Evolutionary conservation across 2,113 vertebrate genomes (phyloP).

Genomic region (Rhagologus leucostigma): DNA sequence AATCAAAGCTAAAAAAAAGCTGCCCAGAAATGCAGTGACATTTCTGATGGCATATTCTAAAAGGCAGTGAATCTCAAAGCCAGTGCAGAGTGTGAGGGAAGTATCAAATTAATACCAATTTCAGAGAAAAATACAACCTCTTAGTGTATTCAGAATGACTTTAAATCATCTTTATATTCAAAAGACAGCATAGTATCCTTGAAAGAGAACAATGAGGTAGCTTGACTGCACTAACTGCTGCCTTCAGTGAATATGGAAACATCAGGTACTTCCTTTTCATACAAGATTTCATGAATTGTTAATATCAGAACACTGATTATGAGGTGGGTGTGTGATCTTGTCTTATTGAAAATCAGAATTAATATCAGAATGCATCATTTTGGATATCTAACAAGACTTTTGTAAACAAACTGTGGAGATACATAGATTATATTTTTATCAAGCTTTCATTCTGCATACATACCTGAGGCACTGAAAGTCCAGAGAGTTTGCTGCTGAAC

Average conservation of each 20-base stretch:
- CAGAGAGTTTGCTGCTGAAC: neutral
- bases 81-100: neutral
- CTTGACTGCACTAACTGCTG: neutral
- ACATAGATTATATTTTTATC: neutral
- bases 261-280: neutral
- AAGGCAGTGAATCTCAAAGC: neutral
- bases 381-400: neutral
- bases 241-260: neutral
- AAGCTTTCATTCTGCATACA: neutral
- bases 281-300: neutral
- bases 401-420: neutral
- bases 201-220: neutral
- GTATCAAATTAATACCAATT: neutral
- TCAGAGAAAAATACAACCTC: neutral
- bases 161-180: neutral
- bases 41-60: neutral
- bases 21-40: neutral
- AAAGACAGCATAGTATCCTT: neutral
- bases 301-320: neutral
- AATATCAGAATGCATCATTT: neutral
- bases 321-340: neutral
- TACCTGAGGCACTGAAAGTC: neutral
- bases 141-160: neutral
- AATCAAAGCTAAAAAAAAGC: neutral
- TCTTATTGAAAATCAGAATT: neutral